phyloP scores from a whole-genome alignment of 2,797 vertebrate genomes.

The Bufotes viridis region DNA sequence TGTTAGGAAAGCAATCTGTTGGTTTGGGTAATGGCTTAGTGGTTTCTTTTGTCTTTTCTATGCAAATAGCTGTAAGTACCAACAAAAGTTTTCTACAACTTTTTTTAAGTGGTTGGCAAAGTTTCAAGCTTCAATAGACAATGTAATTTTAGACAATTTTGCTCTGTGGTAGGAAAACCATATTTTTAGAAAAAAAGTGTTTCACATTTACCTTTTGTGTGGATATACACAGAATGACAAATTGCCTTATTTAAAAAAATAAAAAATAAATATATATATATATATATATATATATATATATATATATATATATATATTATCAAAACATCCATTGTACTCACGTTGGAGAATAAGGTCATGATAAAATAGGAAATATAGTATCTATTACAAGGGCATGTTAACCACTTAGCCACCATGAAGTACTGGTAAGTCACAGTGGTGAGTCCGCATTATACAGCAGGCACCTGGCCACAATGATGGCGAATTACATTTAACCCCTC shows the following conservation, averaged over 20 bases:
- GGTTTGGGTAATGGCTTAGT: slow-evolving; percentile 52
- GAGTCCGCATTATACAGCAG: too few species aligned
- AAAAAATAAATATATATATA: too few species aligned
- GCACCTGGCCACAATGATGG: too few species aligned
- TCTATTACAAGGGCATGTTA: too few species aligned
- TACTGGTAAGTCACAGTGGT: too few species aligned
- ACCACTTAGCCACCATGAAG: too few species aligned
- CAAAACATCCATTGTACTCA: not conserved
- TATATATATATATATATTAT: too few species aligned
- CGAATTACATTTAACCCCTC: too few species aligned
- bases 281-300: too few species aligned
- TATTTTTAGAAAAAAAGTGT: not conserved
- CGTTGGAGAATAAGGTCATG: not conserved
- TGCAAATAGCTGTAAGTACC: slow-evolving; percentile 51
- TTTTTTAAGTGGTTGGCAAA: slow-evolving; percentile 41
- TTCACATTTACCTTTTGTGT: not conserved
- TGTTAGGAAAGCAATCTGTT: slow-evolving; percentile 62
- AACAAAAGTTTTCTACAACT: slow-evolving; percentile 28
- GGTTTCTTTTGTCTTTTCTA: slow-evolving; percentile 43
- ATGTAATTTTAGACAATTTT: not conserved
- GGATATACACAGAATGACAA: not conserved
- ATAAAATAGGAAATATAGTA: too few species aligned
- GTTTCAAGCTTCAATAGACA: slow-evolving; percentile 36
- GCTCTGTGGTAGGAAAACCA: not conserved
- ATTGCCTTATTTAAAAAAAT: too few species aligned